Evolutionary conservation across 2,113 vertebrate species (phyloP).

Genomic region (Vanacampus margaritifer): DNA sequence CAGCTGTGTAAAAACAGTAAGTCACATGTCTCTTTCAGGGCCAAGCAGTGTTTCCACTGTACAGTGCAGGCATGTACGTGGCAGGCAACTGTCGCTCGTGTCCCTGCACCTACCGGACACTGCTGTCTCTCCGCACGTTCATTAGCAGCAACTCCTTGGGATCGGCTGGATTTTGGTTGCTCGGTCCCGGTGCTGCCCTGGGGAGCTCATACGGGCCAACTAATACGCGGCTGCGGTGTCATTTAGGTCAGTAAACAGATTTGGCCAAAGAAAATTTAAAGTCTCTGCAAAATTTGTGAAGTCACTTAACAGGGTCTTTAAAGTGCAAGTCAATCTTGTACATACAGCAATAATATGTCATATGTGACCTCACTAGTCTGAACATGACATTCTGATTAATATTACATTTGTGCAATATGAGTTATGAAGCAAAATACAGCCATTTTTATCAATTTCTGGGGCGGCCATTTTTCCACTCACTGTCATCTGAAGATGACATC

Average conservation of each 20-base stretch:
- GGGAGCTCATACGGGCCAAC: slow-evolving; percentile 81
- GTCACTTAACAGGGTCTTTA: too few relatives aligned
- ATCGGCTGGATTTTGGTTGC: slow-evolving; percentile 80
- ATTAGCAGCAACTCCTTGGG: slow-evolving; percentile 83
- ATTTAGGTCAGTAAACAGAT: slow-evolving; percentile 72
- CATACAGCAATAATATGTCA: too few relatives aligned
- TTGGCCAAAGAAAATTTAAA: not conserved
- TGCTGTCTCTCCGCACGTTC: slow-evolving; percentile 80
- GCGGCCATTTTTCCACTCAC: too few relatives aligned
- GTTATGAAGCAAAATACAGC: too few relatives aligned
- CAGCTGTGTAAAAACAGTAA: not conserved
- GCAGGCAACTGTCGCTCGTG: slow-evolving; percentile 81
- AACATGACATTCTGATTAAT: too few relatives aligned
- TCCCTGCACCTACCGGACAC: slow-evolving; percentile 77
- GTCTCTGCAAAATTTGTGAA: not conserved
- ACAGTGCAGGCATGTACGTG: slow-evolving; percentile 78
- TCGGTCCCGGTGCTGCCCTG: slow-evolving; percentile 76
- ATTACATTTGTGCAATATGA: too few relatives aligned
- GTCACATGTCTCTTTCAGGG: slow-evolving; percentile 59
- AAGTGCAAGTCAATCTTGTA: too few relatives aligned
- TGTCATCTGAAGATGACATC: too few relatives aligned
- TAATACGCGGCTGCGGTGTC: slow-evolving; percentile 82
- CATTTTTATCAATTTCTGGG: too few relatives aligned
- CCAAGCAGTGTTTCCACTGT: slow-evolving; percentile 80
- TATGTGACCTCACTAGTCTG: too few relatives aligned